Evolutionary conservation across 1,140 invertebrate genomes (phyloP), one percentile per base, ranked within the genome.

Genomic region (Dendrolimus kikuchii): DNA sequence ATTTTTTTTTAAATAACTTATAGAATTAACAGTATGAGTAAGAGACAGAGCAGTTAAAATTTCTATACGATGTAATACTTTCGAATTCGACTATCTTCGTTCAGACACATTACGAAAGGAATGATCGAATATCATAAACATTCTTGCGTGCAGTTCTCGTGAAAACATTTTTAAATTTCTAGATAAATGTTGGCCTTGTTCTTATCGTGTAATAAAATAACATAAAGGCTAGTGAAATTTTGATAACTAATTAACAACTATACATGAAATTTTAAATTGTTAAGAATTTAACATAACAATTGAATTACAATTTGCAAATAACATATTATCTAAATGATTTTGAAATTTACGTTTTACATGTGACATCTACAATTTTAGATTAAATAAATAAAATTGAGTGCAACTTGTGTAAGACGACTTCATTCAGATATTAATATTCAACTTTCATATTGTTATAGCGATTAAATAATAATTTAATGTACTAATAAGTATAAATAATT

Each of bases 171-270:
- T 72, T 64, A 59, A 60, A 72, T 62, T 65, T 62, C 64, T 62
- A 69, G 60, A 70, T 73, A 73, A 70, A 64, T 65, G 55, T 80
- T 78, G 71, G 76, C 74, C 79, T 82, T 85, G 79, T 71, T 80
- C 72, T 80, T 81, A 72, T 73, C 57, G 64, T 76, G 64, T 79
- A 68, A 62, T 71, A 68, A 80, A 69, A 72, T 74, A 67, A 77
- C 71, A 78, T 79, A 82, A 86, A 86, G 82, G 82, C 82, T 86
- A 86, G 82, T 86, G 82, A 86, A 81, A 77, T 86, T 86, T 86
- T 86, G 76, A 83, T 86, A 83, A 81, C 67, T 81, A 70, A 75
- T 71, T 66, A 77, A 78, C 74, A 77, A 68, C 70, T 84, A 81
- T 71, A 81, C 68, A 77, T 75, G 78, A 69, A 78, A 77, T 71